These are phyloP conservation scores for Macrochelys suwanniensis DNA, from an alignment of 2,797 vertebrate genomes.

Conservation along the genomic window DNA sequence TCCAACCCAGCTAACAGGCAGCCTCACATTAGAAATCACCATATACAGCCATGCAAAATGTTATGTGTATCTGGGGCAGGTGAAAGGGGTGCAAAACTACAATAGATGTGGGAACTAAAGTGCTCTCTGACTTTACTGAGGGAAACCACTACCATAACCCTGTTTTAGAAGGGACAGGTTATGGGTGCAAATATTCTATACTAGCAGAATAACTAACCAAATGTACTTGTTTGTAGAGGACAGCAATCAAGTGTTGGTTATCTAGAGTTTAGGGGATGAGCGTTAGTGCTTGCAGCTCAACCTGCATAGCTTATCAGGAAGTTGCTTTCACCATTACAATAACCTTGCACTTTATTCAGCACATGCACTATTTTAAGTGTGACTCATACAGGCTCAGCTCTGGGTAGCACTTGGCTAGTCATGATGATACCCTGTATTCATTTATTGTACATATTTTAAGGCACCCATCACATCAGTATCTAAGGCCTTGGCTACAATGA, in stretches of 20 bases:
- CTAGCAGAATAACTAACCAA: not conserved
- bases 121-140: rapidly evolving
- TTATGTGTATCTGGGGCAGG: not conserved
- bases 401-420: not conserved
- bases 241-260: rapidly evolving
- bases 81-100: not conserved
- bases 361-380: rapidly evolving
- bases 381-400: not conserved
- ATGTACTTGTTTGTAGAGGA: rapidly evolving
- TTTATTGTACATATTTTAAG: not conserved
- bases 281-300: rapidly evolving
- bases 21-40: not conserved
- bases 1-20: not conserved
- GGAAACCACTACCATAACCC: rapidly evolving
- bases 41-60: not conserved
- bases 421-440: not conserved
- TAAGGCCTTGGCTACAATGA: no score
- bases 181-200: rapidly evolving
- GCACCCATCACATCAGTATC: not conserved
- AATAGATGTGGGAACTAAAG: not conserved
- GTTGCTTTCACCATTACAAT: not conserved
- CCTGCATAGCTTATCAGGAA: not conserved
- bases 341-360: rapidly evolving
- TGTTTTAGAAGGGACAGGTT: not conserved
- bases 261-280: not conserved